These are phyloP conservation scores for Loris lydekkerianus DNA, from an alignment of 2,797 vertebrate genomes.

Conservation along the genomic window DNA sequence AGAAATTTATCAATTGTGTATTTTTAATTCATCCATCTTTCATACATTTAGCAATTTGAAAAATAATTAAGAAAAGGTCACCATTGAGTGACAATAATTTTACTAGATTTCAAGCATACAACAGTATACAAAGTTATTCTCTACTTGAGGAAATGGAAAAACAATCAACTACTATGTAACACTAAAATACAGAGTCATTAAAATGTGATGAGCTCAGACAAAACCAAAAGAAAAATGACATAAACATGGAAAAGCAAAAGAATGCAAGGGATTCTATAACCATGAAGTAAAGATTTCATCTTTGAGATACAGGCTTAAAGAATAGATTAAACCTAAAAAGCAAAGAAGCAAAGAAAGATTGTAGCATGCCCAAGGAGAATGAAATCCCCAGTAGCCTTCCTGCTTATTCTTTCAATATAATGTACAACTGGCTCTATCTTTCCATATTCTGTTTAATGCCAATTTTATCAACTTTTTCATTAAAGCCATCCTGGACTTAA, in stretches of 20 bases:
- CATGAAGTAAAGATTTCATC: neutral
- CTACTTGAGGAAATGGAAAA: neutral
- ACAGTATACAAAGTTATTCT: neutral
- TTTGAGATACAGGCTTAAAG: constrained; percentile 79
- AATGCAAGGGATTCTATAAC: neutral
- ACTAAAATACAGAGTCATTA: neutral
- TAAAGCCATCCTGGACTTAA: neutral
- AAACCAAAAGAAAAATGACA: neutral
- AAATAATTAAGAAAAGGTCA: neutral
- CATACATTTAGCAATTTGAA: neutral
- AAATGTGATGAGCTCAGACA: neutral
- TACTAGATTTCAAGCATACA: neutral
- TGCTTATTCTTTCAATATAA: neutral
- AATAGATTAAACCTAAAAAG: neutral
- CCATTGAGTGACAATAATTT: neutral
- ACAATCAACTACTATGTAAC: neutral
- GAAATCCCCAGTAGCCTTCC: neutral
- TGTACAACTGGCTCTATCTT: constrained; percentile 87
- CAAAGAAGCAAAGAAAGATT: neutral
- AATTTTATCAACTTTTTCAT: neutral
- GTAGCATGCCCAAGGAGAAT: neutral
- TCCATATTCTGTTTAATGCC: neutral
- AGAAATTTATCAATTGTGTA: neutral
- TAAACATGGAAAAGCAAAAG: neutral
- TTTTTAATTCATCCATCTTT: neutral